Conservation (phyloP, 2,113 vertebrate species). For the Otis tarda region DNA sequence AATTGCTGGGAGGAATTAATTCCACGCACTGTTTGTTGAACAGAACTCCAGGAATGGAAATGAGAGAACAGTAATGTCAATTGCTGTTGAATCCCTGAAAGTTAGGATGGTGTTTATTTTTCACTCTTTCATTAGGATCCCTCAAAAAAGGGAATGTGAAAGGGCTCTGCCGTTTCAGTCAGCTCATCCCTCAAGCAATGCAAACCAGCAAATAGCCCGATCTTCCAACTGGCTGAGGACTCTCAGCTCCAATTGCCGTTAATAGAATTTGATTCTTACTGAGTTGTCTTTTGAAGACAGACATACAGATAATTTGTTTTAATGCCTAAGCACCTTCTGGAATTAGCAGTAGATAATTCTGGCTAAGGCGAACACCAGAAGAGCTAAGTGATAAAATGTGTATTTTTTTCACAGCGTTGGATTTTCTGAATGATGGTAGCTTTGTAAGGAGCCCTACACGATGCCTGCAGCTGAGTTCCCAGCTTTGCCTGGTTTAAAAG, state of each 20-base stretch:
- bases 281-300: not conserved
- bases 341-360: not conserved
- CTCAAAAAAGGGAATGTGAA: not conserved
- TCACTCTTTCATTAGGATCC: not conserved
- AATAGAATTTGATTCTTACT: not conserved
- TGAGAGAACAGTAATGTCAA: not conserved
- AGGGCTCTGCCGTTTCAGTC: not conserved
- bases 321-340: not conserved
- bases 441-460: not conserved
- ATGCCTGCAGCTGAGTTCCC: not conserved
- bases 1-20: conserved; percentile 40
- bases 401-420: not conserved
- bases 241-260: not conserved
- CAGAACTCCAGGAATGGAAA: conserved; percentile 25
- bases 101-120: not conserved
- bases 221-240: not conserved
- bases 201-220: not conserved
- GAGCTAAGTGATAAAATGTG: not conserved
- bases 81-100: not conserved
- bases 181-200: not conserved
- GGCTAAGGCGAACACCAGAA: not conserved
- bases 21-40: not conserved
- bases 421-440: not conserved
- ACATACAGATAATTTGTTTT: not conserved
- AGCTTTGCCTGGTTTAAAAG: not conserved